Evolutionary conservation across 2,797 vertebrate genomes (phyloP).

Genomic region (Dendrocincla fuliginosa): DNA sequence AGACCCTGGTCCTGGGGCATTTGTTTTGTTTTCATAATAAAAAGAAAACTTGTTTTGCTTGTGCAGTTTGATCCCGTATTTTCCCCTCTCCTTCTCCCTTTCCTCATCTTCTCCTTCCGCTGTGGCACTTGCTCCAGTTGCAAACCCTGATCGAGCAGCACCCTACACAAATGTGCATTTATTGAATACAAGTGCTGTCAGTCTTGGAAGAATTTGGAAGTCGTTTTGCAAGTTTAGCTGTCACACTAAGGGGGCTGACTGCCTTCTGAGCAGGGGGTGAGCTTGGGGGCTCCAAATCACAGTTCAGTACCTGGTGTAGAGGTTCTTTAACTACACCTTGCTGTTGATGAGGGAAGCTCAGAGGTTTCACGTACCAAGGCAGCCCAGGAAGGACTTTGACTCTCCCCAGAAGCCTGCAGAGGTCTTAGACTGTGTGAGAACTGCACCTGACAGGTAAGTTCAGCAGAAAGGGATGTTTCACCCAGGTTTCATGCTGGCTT

Average conservation of each 20-base stretch:
- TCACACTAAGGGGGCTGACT: fast-evolving
- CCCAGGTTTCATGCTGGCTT: background rate
- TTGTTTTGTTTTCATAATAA: slow-evolving; percentile 95
- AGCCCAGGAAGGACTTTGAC: background rate
- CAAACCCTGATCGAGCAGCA: background rate
- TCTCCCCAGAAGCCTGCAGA: background rate
- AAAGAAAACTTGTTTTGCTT: slow-evolving; percentile 55
- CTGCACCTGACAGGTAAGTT: background rate
- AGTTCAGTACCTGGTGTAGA: fast-evolving
- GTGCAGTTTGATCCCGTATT: background rate
- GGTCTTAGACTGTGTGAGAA: background rate
- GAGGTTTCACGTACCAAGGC: background rate
- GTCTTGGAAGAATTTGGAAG: background rate
- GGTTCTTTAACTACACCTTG: fast-evolving
- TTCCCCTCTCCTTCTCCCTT: background rate
- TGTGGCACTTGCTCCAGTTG: background rate
- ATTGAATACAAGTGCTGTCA: fast-evolving
- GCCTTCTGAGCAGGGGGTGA: background rate
- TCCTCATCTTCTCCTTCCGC: background rate
- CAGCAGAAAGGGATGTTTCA: background rate
- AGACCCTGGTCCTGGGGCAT: slow-evolving; percentile 86
- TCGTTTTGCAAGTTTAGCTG: background rate
- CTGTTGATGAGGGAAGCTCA: background rate
- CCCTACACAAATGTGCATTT: fast-evolving
- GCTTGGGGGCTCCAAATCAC: fast-evolving